These are phyloP conservation scores for Leptinotarsa haldemani DNA, from an alignment of 2,888 invertebrate species.

Conservation along the genomic window DNA sequence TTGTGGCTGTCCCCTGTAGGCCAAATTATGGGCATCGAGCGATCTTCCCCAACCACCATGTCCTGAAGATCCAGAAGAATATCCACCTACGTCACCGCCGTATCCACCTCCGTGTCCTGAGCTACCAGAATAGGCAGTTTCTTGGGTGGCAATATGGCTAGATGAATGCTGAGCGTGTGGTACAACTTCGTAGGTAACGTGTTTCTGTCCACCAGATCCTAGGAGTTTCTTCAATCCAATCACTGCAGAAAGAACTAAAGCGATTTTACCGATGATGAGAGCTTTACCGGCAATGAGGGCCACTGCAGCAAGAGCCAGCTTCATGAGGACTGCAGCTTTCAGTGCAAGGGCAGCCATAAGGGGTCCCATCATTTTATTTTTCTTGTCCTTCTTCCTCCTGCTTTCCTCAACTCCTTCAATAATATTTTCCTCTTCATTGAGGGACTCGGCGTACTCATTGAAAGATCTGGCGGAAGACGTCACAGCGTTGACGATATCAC, in stretches of 20 bases:
- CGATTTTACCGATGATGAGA: conserved; percentile 85
- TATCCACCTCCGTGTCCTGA: conserved; percentile 67
- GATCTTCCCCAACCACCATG: conserved; percentile 82
- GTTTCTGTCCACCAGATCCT: conserved; percentile 76
- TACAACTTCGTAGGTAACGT: conserved; percentile 89
- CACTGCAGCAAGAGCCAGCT: conserved; percentile 82
- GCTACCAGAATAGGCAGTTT: conserved; percentile 68
- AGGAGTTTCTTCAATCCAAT: conserved; percentile 87
- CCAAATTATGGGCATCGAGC: conserved; percentile 79
- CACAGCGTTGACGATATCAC: conserved; percentile 84
- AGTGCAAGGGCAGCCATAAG: conserved; percentile 80
- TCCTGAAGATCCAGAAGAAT: conserved; percentile 71
- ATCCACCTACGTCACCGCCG: conserved; percentile 69
- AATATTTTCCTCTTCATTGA: conserved; percentile 70
- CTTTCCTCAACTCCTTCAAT: conserved; percentile 74
- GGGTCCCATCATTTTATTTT: conserved; percentile 81
- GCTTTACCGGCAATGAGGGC: conserved; percentile 90
- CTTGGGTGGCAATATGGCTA: conserved; percentile 77
- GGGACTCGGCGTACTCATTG: conserved; percentile 77
- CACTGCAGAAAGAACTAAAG: conserved; percentile 83
- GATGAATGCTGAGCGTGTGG: conserved; percentile 84
- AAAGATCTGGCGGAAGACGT: conserved; percentile 84
- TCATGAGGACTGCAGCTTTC: conserved; percentile 83
- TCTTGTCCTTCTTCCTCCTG: conserved; percentile 84
- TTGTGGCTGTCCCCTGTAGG: conserved; percentile 77